Percentiles rank a stretch among this genome's conserved stretches.
These are phyloP conservation scores for Avahi laniger DNA, from an alignment of 2,797 vertebrate species.

Conservation along the genomic window DNA sequence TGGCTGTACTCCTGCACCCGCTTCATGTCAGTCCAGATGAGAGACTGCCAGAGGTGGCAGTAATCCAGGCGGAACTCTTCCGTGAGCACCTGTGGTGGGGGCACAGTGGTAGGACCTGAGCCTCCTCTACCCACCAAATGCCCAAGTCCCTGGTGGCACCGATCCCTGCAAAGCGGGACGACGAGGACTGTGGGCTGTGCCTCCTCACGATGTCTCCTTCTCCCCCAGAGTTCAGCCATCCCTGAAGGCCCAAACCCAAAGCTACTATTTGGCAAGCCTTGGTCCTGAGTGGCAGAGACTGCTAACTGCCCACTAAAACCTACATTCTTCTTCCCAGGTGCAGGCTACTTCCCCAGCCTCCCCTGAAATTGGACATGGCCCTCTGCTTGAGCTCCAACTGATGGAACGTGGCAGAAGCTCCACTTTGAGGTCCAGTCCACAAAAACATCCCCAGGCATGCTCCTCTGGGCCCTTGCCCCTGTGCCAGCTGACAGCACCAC, in stretches of 20 bases:
- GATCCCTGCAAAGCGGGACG: accelerated
- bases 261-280: background rate
- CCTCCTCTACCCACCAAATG: background rate
- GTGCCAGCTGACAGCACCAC: background rate
- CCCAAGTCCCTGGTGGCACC: background rate
- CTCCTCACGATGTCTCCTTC: background rate
- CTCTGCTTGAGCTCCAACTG: background rate
- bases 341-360: background rate
- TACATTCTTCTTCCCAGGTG: too few relatives aligned
- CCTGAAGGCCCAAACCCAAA: background rate
- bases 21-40: constrained; percentile 92
- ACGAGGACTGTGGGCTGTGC: accelerated
- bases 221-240: background rate
- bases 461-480: accelerated
- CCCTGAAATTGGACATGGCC: background rate
- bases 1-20: constrained; percentile 91
- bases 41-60: constrained; percentile 94
- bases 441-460: accelerated
- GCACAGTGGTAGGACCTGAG: background rate
- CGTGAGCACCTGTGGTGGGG: constrained; percentile 87
- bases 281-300: background rate
- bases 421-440: background rate
- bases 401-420: background rate
- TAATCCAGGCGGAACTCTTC: constrained; percentile 94
- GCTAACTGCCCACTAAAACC: background rate